Percentiles rank a stretch among this genome's conserved stretches.
Evolutionary conservation across 2,797 vertebrate species (phyloP).

Genomic region (Lepus oiostolus): DNA sequence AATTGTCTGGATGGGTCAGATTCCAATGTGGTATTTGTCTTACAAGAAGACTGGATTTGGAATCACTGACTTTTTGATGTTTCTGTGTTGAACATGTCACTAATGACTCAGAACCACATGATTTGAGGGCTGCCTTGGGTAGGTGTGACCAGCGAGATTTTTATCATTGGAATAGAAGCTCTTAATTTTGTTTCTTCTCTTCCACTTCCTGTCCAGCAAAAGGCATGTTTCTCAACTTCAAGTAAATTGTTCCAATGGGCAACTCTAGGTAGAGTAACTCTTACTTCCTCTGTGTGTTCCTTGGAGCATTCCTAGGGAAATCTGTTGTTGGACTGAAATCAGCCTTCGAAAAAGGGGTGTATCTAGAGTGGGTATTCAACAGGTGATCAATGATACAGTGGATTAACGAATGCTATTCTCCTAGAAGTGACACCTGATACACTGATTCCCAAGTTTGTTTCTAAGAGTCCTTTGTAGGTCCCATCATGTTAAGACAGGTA

Average conservation of each 20-base stretch:
- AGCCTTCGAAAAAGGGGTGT: background rate
- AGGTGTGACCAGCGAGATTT: background rate
- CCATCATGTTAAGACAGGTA: background rate
- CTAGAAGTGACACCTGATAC: too few relatives aligned
- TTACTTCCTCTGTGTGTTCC: background rate
- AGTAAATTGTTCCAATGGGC: background rate
- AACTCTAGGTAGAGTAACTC: background rate
- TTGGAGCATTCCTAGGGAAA: background rate
- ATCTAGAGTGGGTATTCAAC: background rate
- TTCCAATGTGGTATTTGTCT: too few relatives aligned
- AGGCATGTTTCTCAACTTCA: background rate
- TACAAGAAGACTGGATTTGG: background rate
- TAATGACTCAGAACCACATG: background rate
- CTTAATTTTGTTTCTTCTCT: background rate
- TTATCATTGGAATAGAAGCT: background rate
- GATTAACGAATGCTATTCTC: background rate
- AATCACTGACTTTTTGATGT: background rate
- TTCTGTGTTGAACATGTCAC: background rate
- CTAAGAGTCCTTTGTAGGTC: background rate
- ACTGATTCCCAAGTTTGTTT: background rate
- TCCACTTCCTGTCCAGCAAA: background rate
- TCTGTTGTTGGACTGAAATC: background rate
- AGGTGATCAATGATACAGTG: background rate
- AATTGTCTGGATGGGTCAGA: background rate
- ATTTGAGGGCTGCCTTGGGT: background rate